These are phyloP conservation scores for Misgurnus mizolepis DNA, from an alignment of 2,113 vertebrate species.

Conservation along the genomic window DNA sequence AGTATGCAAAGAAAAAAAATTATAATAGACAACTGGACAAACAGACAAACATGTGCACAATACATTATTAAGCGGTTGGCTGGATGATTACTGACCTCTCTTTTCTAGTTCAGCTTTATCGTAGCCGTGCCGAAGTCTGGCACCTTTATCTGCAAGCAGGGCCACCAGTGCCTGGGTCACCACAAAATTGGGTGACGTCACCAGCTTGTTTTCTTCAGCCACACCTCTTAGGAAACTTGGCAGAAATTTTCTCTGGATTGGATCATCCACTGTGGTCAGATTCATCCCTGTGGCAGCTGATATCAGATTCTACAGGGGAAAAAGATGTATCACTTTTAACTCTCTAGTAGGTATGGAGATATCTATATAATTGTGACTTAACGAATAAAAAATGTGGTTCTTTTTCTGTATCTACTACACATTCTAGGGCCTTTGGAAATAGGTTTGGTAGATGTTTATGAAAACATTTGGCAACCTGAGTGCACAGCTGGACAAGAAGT, in stretches of 20 bases:
- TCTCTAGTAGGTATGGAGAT: background rate
- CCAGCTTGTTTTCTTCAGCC: conserved; percentile 95
- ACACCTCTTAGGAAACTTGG: conserved; percentile 94
- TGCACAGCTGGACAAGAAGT: conserved; percentile 93
- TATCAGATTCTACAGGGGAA: conserved; percentile 87
- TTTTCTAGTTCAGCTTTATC: conserved; percentile 95
- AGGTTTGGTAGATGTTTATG: background rate
- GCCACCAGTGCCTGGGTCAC: conserved; percentile 97
- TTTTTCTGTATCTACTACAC: too few species aligned
- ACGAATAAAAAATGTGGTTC: too few species aligned
- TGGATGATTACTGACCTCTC: conserved; percentile 78
- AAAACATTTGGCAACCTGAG: conserved; percentile 77
- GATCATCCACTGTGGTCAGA: conserved; percentile 94
- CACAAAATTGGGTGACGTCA: conserved; percentile 96
- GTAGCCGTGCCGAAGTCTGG: conserved; percentile 86
- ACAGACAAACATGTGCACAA: background rate
- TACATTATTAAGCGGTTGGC: background rate
- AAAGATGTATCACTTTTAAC: too few species aligned
- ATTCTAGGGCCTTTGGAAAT: too few species aligned
- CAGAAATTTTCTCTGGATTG: conserved; percentile 94
- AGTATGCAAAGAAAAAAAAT: background rate
- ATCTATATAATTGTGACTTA: background rate
- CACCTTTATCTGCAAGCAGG: conserved; percentile 92
- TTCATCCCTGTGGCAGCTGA: conserved; percentile 97
- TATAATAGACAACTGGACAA: background rate